Evolutionary conservation across 2,888 invertebrate genomes (phyloP).

Genomic region (Bedellia somnulentella): DNA sequence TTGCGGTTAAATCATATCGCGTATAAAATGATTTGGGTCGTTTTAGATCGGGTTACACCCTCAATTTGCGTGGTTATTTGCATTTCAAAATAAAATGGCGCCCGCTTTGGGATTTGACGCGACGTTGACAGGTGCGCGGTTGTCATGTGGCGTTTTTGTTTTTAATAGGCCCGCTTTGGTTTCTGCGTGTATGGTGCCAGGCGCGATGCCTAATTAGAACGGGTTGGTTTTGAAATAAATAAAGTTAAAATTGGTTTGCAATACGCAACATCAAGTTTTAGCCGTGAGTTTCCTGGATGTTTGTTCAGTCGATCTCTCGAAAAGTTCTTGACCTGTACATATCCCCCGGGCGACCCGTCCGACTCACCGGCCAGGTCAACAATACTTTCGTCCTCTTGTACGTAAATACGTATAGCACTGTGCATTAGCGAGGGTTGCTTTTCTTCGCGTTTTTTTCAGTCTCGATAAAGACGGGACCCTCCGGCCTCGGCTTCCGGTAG

Average conservation of each 20-base stretch:
- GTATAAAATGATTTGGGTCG: constrained; percentile 30
- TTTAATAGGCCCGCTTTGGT: constrained; percentile 17
- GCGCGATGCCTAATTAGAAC: too few species aligned
- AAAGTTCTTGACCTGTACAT: constrained; percentile 4
- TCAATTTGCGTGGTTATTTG: constrained; percentile 45
- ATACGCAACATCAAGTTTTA: too few species aligned
- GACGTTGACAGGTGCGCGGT: constrained; percentile 44
- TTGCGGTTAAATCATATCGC: constrained; percentile 28
- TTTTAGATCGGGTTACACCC: constrained; percentile 45
- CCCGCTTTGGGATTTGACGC: constrained; percentile 33
- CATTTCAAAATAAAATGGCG: constrained; percentile 48
- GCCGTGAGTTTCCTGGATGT: too few species aligned
- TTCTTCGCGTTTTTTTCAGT: constrained; percentile 31
- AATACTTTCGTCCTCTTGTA: constrained; percentile 37
- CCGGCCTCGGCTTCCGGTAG: constrained; percentile 22
- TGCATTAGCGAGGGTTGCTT: constrained; percentile 47
- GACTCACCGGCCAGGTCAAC: constrained; percentile 36
- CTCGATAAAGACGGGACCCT: constrained; percentile 21
- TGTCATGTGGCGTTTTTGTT: constrained; percentile 22
- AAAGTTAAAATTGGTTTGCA: too few species aligned
- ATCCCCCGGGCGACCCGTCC: background rate
- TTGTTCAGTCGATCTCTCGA: too few species aligned
- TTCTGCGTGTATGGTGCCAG: too few species aligned
- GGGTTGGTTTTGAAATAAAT: too few species aligned
- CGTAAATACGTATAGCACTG: constrained; percentile 41